A percentile compares a stretch with the other conserved stretches of the same genome.
Conservation (phyloP, 2,888 invertebrate species). For the Apoda limacodes region DNA sequence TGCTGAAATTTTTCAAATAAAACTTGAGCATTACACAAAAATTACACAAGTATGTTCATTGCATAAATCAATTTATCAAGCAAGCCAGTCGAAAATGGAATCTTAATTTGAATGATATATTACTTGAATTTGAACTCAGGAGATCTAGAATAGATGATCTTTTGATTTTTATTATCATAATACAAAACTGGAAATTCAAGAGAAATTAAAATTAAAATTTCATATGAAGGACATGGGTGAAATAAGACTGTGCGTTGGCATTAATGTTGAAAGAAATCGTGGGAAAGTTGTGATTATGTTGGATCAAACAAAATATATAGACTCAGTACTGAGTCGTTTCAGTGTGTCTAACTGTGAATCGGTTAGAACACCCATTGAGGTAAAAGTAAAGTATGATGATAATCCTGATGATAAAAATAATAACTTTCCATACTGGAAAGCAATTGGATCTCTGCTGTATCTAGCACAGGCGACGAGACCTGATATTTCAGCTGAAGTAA, state of each 20-base stretch:
- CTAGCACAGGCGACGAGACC: conserved; percentile 20
- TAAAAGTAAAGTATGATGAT: conserved; percentile 16
- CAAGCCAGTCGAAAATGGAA: conserved; percentile 22
- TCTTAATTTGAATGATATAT: conserved; percentile 14
- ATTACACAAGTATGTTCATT: no score
- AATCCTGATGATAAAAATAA: conserved; percentile 10
- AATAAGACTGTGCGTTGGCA: no score
- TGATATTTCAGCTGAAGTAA: conserved; percentile 21
- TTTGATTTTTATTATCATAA: no score
- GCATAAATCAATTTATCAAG: conserved; percentile 20
- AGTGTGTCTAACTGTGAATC: conserved; percentile 20
- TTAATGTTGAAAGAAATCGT: no score
- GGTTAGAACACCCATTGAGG: conserved; percentile 19
- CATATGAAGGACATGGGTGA: no score
- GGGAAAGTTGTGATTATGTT: no score
- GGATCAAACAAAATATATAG: no score
- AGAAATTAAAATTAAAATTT: no score
- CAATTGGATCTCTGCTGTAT: conserved; percentile 20
- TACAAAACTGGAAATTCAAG: no score
- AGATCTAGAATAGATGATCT: no score
- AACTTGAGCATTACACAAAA: conserved; percentile 18
- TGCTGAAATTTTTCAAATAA: conserved; percentile 21
- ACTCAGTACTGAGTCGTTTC: no score
- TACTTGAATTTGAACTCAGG: no score
- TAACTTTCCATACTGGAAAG: conserved; percentile 17